phyloP scores from a whole-genome alignment of 1,140 invertebrate species.

The Harpegnathos saltator region DNA sequence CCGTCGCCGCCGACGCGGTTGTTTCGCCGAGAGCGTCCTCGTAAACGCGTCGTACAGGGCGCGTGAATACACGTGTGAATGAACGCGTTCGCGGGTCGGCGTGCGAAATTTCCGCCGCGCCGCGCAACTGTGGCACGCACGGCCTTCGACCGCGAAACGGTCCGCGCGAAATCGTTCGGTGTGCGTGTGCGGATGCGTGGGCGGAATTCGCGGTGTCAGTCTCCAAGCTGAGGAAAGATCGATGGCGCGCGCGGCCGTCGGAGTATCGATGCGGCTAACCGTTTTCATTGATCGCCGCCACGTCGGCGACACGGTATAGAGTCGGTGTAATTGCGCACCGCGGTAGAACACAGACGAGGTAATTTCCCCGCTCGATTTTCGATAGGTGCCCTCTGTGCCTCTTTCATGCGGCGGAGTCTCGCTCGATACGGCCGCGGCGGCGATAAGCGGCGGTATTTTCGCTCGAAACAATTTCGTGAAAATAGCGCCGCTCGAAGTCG shows the following conservation, averaged over 20 bases:
- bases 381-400: background rate
- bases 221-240: background rate
- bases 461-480: no score
- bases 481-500: no score
- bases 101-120: slow-evolving; percentile 51
- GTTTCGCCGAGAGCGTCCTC: slow-evolving; percentile 49
- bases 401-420: no score
- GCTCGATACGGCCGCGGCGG: no score
- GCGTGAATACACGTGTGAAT: slow-evolving; percentile 39
- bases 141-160: background rate
- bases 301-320: background rate
- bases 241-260: background rate
- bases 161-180: background rate
- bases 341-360: background rate
- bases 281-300: background rate
- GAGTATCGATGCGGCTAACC: background rate
- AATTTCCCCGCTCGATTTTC: background rate
- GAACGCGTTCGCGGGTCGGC: slow-evolving; percentile 22
- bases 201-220: background rate
- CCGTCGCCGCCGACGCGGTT: slow-evolving; percentile 5
- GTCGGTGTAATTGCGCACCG: background rate
- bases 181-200: background rate
- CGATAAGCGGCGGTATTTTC: no score
- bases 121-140: background rate
- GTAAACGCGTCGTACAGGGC: slow-evolving; percentile 69